Evolutionary conservation across 2,113 vertebrate species (phyloP), one percentile per base, ranked within the genome.

Genomic region (Pandion haliaetus): DNA sequence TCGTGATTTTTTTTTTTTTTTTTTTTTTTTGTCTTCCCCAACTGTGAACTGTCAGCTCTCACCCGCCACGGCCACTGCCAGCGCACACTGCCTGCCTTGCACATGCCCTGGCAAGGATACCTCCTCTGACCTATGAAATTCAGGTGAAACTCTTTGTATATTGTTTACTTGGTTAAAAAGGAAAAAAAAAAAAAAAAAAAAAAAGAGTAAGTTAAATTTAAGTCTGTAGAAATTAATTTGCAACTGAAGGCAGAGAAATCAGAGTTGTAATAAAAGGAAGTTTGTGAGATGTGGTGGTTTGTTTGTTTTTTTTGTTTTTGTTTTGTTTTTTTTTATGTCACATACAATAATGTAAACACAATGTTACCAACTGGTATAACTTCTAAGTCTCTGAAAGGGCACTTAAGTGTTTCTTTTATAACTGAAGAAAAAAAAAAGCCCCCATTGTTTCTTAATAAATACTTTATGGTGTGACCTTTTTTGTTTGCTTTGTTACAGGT

Each of bases 371-470:
- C 95, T 95, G 88, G 86, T 97, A 97, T 5, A 95, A 86, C 96
- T 95, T 97, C 96, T 95, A 82, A 92, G 91, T 91, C 89, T 93
- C 93, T 82, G 79, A 84, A 94, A 96, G 96, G 92, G 71, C 93
- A 96, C 92, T 97, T 97, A 97, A 97, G 91, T 97, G 92, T 97
- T 97, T 96, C 97, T 97, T 97, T 97, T 97, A 96, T 54, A 97
- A 96, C 95, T 95, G 98, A 98, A 97, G 90, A 89, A 87, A 93
- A 96, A 89, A 87, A 93, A 96, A 92, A 88, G 18, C 28, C 34
- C 58, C 80, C 94, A 96, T 98, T 97, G 95, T 97, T 98, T 98
- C 96, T 97, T 97, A 98, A 98, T 98, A 98, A 98, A 98, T 98
- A 97, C 97, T 98, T 98, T 96, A 98, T 96, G 90, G 96, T 94